phyloP scores from a whole-genome alignment of 2,113 vertebrate species.

The Anolis sagrei region DNA sequence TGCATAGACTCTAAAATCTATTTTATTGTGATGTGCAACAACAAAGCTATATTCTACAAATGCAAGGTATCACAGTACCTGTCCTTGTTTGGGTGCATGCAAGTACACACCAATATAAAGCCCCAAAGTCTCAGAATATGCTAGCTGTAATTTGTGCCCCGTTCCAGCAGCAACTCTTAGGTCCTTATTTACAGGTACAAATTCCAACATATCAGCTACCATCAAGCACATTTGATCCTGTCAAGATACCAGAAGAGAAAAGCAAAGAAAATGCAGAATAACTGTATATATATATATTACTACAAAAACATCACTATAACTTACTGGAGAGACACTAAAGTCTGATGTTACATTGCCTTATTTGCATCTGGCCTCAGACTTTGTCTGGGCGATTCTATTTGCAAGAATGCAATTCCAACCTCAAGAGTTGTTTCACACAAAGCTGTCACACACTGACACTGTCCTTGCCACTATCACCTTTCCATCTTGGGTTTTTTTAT shows the following conservation, averaged over 20 bases:
- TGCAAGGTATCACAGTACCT: slow-evolving; percentile 65
- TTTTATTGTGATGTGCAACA: neutral
- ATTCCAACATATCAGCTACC: slow-evolving; percentile 90
- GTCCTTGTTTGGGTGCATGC: slow-evolving; percentile 83
- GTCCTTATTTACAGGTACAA: slow-evolving; percentile 85
- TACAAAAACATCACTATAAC: neutral
- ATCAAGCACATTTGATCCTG: slow-evolving; percentile 93
- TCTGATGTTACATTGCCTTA: neutral
- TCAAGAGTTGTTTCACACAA: neutral
- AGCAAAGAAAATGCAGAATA: neutral
- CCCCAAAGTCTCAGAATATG: slow-evolving; percentile 84
- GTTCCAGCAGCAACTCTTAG: slow-evolving; percentile 77
- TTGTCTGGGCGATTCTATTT: neutral
- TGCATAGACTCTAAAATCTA: neutral
- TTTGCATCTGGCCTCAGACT: neutral
- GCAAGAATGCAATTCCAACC: neutral
- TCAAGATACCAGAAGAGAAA: fast-evolving
- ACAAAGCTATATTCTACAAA: neutral
- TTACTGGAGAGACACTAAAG: no score
- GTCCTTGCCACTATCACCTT: neutral
- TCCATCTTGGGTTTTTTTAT: no score
- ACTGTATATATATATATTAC: neutral
- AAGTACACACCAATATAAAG: slow-evolving; percentile 89
- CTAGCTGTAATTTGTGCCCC: slow-evolving; percentile 84
- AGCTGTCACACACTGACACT: neutral